These are phyloP conservation scores for Hyppa rectilinea DNA, from an alignment of 2,888 invertebrate genomes.

Conservation along the genomic window DNA sequence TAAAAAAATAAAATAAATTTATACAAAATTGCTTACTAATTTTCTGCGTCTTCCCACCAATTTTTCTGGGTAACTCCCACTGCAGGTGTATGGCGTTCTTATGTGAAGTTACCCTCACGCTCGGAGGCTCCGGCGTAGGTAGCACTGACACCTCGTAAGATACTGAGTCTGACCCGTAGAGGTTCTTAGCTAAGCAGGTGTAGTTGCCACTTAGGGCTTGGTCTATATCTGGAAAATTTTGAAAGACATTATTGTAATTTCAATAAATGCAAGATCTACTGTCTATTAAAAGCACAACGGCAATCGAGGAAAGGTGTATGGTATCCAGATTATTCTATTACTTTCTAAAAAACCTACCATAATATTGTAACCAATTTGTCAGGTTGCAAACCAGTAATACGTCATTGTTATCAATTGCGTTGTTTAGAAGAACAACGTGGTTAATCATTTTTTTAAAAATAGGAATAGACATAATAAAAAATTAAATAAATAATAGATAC, in stretches of 20 bases:
- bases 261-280: too few relatives aligned
- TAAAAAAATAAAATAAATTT: not conserved
- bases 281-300: not conserved
- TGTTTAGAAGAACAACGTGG: too few relatives aligned
- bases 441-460: too few relatives aligned
- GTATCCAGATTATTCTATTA: not conserved
- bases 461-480: too few relatives aligned
- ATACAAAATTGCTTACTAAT: constrained; percentile 74
- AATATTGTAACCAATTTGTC: too few relatives aligned
- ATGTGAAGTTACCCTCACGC: constrained; percentile 88
- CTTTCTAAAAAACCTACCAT: too few relatives aligned
- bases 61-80: constrained; percentile 90
- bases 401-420: too few relatives aligned
- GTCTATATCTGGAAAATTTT: constrained; percentile 91
- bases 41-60: constrained; percentile 78
- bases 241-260: not conserved
- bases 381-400: too few relatives aligned
- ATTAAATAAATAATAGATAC: too few relatives aligned
- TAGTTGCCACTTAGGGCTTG: constrained; percentile 94
- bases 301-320: too few relatives aligned
- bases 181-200: constrained; percentile 95
- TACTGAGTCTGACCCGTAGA: constrained; percentile 96
- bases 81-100: constrained; percentile 89
- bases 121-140: constrained; percentile 93
- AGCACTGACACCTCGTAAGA: constrained; percentile 94